Base-by-base conservation (phyloP, 2,113 vertebrate species). In the Myiozetetes cayanensis region DNA sequence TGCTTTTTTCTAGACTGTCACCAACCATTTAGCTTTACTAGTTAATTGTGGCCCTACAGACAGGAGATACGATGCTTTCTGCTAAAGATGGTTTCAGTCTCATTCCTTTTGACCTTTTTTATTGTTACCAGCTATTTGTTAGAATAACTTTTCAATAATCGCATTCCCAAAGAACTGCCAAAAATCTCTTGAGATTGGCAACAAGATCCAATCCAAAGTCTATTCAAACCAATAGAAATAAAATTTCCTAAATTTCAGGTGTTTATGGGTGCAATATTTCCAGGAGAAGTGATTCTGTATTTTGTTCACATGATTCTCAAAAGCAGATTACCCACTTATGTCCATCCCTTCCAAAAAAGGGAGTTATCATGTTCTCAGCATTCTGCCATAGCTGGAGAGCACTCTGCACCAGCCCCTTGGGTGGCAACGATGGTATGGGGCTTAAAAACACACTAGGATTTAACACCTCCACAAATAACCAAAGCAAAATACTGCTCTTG, bases 1-100 rank as follows among this genome's bases (percentile, higher is more conserved):
- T 95, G 66, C 55, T 17, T 86, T 59, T 96, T 96, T 91, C 88
- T 84, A 49, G 86, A 68, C 65, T 90, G 89, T 81, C 87, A 90
- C 50, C 33, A 87, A 39, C 76, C 4, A 4, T 78, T 65, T 71
- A 86, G 50, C 47, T 92, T 88, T 92, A 58, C 30, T 14, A 49
- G 79, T 91, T 95, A 92, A 93, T 78, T 86, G 68, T 82, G 90
- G 82, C 87, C 76, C 55, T 82, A 47, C 73, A 94, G 80, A 83
- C 62, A 89, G 55, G 30, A 79, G 88, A 39, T 78, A 21, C 4
- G 41, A 67, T 49, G 14, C 46, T 74, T 94, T 89, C 85, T 93
- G 77, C 65, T 80, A 43, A 87, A 93, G 44, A 87, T 47, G 50
- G 55, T 49, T 61, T 77, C 17, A 44, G 5, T 95, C 62, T 89